Evolutionary conservation across 1,140 invertebrate species (phyloP).

Genomic region (Manduca sexta): DNA sequence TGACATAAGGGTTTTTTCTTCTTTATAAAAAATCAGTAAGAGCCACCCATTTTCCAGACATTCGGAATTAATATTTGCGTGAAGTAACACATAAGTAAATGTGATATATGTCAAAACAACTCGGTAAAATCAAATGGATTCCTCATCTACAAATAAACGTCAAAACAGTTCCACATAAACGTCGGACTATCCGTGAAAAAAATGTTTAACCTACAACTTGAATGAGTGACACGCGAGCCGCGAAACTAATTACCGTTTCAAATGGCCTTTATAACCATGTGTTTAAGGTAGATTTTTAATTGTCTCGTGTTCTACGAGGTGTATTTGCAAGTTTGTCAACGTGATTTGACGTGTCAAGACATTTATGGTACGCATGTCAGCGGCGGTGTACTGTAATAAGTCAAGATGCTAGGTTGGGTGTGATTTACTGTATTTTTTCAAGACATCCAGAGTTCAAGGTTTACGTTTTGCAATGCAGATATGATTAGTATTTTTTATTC

Average conservation of each 20-base stretch:
- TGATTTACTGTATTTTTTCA: background rate
- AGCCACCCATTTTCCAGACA: no score
- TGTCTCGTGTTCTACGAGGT: background rate
- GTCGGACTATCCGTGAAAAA: background rate
- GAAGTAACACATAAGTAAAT: no score
- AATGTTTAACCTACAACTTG: slow-evolving; percentile 2
- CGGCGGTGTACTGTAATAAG: slow-evolving; percentile 25
- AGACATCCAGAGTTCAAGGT: background rate
- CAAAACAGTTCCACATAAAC: no score
- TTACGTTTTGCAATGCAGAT: no score
- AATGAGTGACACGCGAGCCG: background rate
- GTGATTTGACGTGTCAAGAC: slow-evolving; percentile 32
- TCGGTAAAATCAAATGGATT: no score
- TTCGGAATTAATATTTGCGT: no score
- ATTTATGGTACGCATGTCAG: slow-evolving; percentile 34
- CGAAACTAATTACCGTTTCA: slow-evolving; percentile 8
- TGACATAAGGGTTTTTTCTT: no score
- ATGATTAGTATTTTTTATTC: no score
- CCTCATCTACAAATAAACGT: no score
- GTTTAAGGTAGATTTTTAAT: slow-evolving; percentile 11
- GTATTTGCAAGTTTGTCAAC: slow-evolving; percentile 12
- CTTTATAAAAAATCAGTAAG: no score
- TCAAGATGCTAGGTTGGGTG: slow-evolving; percentile 22
- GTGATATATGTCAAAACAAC: no score
- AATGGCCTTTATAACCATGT: background rate